Conservation (phyloP, 1,140 invertebrate species). For the Asobara japonica region DNA sequence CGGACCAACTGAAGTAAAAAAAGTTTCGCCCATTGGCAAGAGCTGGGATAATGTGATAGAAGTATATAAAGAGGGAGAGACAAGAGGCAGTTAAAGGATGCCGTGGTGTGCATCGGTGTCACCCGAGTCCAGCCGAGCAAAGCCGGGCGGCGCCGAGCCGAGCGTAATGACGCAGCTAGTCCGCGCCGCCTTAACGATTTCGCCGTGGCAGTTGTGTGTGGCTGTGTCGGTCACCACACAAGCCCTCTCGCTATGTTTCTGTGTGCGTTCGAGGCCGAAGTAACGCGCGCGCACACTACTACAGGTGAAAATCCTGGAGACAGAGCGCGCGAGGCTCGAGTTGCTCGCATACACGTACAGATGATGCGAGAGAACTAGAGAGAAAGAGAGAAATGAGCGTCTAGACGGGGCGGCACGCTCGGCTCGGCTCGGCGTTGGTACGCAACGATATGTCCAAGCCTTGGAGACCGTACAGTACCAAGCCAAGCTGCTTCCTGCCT, state of each 20-base stretch:
- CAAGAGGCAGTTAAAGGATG: background rate
- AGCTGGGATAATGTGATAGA: no score
- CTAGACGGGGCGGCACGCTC: constrained; percentile 31
- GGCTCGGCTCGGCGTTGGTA: constrained; percentile 42
- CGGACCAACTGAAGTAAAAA: background rate
- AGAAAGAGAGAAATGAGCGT: constrained; percentile 16
- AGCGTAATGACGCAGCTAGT: constrained; percentile 36
- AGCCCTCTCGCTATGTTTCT: background rate
- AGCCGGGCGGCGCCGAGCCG: constrained; percentile 41
- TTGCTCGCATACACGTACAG: background rate
- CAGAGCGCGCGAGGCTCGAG: background rate
- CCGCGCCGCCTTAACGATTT: constrained; percentile 28
- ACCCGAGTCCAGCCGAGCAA: constrained; percentile 35
- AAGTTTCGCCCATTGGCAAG: background rate
- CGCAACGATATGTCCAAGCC: constrained; percentile 26
- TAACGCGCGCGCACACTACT: background rate
- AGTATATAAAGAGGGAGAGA: no score
- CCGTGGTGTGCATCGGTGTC: background rate
- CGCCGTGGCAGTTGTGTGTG: constrained; percentile 12
- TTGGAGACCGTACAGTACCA: constrained; percentile 33
- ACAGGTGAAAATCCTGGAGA: constrained; percentile 14
- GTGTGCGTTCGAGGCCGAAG: background rate
- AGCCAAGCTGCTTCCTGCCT: constrained; percentile 23
- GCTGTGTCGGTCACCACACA: no score
- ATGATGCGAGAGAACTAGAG: constrained; percentile 1